These are phyloP conservation scores for Acanthochromis polyacanthus DNA, from an alignment of 2,113 vertebrate species.

Conservation along the genomic window DNA sequence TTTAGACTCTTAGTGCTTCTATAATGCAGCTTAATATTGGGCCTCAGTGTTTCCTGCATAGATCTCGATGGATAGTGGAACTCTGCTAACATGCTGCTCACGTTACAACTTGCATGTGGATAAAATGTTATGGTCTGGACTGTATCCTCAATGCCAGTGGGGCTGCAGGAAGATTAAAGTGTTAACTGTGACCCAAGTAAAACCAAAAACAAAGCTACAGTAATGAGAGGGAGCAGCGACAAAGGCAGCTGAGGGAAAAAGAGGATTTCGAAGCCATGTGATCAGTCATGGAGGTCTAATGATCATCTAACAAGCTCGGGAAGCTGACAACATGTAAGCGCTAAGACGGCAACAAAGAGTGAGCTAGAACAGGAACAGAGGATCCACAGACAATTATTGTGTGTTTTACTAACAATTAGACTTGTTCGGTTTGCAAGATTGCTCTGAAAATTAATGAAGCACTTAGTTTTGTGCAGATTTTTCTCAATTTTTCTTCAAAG, in stretches of 20 bases:
- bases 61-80: neutral
- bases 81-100: neutral
- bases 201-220: neutral
- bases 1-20: neutral
- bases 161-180: slow-evolving; percentile 28
- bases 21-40: neutral
- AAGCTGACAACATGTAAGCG: neutral
- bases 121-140: slow-evolving; percentile 1
- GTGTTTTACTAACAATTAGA: neutral
- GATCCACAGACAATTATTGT: neutral
- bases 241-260: slow-evolving; percentile 12
- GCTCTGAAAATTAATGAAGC: slow-evolving; percentile 2
- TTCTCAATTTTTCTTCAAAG: neutral
- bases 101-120: neutral
- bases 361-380: neutral
- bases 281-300: neutral
- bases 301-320: slow-evolving; percentile 30
- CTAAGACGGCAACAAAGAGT: slow-evolving; percentile 3
- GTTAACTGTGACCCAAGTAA: neutral
- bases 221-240: neutral
- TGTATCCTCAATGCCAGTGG: neutral
- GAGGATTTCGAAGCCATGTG: slow-evolving; percentile 1
- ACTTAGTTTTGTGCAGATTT: neutral
- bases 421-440: neutral
- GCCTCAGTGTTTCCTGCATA: slow-evolving; percentile 12